A percentile compares a stretch with the other conserved stretches of the same genome.
phyloP scores from a whole-genome alignment of 1,140 invertebrate species.

The Formica selysi region DNA sequence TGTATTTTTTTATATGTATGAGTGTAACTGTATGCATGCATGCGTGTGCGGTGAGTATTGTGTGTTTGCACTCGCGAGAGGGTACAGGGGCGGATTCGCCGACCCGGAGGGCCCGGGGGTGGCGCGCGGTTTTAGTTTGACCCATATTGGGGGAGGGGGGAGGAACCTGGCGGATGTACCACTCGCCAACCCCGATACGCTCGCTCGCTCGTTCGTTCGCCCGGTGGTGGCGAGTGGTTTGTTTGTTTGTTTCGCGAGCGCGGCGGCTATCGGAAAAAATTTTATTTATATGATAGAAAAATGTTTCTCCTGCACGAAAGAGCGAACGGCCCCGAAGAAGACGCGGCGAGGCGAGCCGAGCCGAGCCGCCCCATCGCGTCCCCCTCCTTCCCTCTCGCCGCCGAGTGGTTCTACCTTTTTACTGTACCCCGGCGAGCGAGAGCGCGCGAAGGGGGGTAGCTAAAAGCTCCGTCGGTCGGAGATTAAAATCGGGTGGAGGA shows the following conservation, averaged over 20 bases:
- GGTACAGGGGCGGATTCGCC: constrained; percentile 46
- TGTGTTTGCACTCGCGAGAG: constrained; percentile 2
- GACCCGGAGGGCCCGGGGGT: constrained; percentile 30
- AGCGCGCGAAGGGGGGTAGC: constrained; percentile 55
- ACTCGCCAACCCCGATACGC: constrained; percentile 41
- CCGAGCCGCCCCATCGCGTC: background rate
- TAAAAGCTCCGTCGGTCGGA: constrained; percentile 63
- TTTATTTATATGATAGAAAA: constrained; percentile 69
- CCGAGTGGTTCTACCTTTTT: constrained; percentile 56
- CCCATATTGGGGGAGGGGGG: constrained; percentile 68
- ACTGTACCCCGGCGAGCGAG: constrained; percentile 34
- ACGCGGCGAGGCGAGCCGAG: background rate
- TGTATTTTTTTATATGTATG: background rate
- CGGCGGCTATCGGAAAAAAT: constrained; percentile 70
- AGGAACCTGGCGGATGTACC: constrained; percentile 54
- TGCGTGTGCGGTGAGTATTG: constrained; percentile 27
- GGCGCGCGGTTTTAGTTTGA: constrained; percentile 70
- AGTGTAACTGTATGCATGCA: background rate
- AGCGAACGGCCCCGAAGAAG: constrained; percentile 42
- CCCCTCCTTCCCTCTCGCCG: constrained; percentile 9
- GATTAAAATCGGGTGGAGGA: constrained; percentile 63
- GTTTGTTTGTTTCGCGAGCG: constrained; percentile 68
- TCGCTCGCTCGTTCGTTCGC: constrained; percentile 33
- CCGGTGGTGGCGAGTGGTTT: constrained; percentile 69
- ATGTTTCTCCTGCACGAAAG: constrained; percentile 52